Conservation (phyloP, 2,888 invertebrate species). For the Stenolophus ochropezus region DNA sequence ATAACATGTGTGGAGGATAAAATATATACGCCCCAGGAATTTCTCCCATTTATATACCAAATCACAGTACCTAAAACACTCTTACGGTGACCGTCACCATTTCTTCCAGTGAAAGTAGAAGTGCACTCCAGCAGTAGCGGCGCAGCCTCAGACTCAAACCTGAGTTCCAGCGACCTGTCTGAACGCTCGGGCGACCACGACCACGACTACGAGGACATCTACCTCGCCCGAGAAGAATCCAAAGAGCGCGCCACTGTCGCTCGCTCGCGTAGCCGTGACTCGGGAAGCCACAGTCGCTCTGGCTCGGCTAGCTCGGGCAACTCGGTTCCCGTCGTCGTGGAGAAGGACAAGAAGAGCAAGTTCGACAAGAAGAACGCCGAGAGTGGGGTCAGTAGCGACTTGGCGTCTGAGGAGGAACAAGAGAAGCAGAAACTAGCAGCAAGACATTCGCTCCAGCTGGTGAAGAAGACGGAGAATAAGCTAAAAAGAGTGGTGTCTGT, state of each 20-base stretch:
- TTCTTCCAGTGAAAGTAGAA: conserved; percentile 93
- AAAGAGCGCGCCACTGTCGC: conserved; percentile 65
- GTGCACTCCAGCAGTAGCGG: conserved; percentile 85
- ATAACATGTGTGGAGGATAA: too few relatives aligned
- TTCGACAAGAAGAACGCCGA: too few relatives aligned
- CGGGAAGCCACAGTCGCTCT: conserved; percentile 86
- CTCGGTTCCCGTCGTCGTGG: conserved; percentile 64
- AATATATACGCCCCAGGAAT: too few relatives aligned
- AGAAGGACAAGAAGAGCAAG: neutral
- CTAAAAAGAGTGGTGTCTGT: conserved; percentile 78
- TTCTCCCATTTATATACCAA: too few relatives aligned
- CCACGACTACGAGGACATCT: conserved; percentile 90
- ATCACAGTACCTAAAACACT: too few relatives aligned
- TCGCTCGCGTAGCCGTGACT: conserved; percentile 74
- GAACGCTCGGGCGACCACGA: conserved; percentile 75
- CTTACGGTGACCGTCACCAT: too few relatives aligned
- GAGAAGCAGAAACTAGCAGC: conserved; percentile 70
- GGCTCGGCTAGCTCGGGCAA: conserved; percentile 72
- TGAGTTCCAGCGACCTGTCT: conserved; percentile 77
- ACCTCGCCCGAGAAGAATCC: conserved; percentile 80
- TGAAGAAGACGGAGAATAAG: conserved; percentile 63
- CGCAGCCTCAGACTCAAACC: conserved; percentile 79
- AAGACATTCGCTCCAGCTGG: conserved; percentile 70
- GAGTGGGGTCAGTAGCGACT: conserved; percentile 71
- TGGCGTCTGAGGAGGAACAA: conserved; percentile 68